Evolutionary conservation across 2,797 vertebrate genomes (phyloP).

Genomic region (Danio kyathit): DNA sequence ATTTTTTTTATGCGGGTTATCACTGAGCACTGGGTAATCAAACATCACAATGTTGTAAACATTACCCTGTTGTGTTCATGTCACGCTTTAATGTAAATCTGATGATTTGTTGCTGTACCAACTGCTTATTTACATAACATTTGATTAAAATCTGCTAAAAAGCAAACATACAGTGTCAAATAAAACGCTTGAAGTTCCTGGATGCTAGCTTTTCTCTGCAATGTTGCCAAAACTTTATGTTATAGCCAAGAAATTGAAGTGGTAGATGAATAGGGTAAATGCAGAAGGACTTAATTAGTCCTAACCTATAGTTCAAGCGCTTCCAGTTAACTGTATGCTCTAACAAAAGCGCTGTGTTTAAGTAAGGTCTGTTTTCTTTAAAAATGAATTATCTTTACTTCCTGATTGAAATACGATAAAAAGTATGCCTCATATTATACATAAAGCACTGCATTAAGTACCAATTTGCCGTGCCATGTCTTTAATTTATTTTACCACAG

Average conservation of each 20-base stretch:
- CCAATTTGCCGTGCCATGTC: too few species aligned
- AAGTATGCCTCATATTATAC: too few species aligned
- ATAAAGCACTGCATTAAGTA: too few species aligned
- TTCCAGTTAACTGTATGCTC: too few species aligned
- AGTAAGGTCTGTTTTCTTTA: too few species aligned
- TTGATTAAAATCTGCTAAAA: neutral
- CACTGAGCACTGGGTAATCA: constrained; percentile 67
- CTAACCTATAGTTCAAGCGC: too few species aligned
- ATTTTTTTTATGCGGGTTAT: constrained; percentile 58
- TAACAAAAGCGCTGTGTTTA: too few species aligned
- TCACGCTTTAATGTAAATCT: neutral
- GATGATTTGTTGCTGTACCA: neutral
- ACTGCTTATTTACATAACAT: neutral
- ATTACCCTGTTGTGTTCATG: neutral
- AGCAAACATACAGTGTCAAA: neutral
- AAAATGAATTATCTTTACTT: too few species aligned
- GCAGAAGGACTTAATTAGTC: too few species aligned
- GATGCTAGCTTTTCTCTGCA: constrained; percentile 5
- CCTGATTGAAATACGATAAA: too few species aligned
- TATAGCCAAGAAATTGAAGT: constrained; percentile 29
- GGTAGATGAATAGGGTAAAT: constrained; percentile 4
- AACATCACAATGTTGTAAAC: constrained; percentile 54
- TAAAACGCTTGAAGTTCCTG: neutral
- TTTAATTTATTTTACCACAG: too few species aligned
- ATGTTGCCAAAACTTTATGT: neutral